A percentile compares a stretch with the other conserved stretches of the same genome.
Conservation (phyloP, 2,888 invertebrate genomes). For the Nematopogon swammerdamellus region DNA sequence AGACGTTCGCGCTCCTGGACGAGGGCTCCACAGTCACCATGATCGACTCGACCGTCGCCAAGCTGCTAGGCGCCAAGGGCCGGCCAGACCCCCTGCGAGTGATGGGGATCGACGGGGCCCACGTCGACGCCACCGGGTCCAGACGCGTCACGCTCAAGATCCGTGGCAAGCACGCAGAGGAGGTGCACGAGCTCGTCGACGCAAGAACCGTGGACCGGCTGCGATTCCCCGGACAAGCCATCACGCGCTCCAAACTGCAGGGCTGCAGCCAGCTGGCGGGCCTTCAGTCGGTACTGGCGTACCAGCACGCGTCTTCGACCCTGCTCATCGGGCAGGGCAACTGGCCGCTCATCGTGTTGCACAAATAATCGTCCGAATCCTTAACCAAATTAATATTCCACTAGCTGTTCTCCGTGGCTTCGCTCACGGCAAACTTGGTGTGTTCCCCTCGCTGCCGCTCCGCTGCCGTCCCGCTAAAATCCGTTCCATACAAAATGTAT, state of each 20-base stretch:
- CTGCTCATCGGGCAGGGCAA: background rate
- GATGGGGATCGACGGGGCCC: background rate
- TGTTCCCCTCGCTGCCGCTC: too few relatives aligned
- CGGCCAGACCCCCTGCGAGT: background rate
- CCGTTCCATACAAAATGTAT: too few relatives aligned
- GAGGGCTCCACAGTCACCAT: too few relatives aligned
- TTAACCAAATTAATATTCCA: too few relatives aligned
- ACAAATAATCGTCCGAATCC: too few relatives aligned
- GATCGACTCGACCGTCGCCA: background rate
- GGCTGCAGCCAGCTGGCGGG: background rate
- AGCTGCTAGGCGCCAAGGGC: background rate
- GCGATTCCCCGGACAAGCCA: background rate
- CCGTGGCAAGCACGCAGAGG: background rate
- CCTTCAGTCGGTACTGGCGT: background rate
- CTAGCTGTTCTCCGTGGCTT: too few relatives aligned
- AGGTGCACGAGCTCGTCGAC: background rate
- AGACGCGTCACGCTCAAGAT: background rate
- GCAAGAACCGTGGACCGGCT: background rate
- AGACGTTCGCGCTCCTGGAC: too few relatives aligned
- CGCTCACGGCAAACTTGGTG: too few relatives aligned
- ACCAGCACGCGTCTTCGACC: background rate
- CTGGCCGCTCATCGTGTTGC: background rate
- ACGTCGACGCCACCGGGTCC: background rate
- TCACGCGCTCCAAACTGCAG: background rate
- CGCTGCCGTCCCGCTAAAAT: too few relatives aligned